Base-by-base conservation (phyloP, 2,797 vertebrate genomes). In the Pyrocephalus nanus region DNA sequence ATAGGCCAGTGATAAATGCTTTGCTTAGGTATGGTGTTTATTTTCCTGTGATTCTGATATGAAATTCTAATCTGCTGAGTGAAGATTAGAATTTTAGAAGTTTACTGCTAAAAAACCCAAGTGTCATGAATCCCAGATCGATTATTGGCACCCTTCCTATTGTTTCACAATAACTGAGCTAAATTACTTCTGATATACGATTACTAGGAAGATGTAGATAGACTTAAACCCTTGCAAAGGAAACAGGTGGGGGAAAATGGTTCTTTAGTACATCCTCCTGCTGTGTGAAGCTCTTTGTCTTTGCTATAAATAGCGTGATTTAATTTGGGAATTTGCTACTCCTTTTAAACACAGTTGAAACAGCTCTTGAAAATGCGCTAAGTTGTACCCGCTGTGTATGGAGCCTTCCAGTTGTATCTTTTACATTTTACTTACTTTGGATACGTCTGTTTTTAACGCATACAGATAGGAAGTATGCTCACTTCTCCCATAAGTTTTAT, bases 201-300 rank as follows among this genome's bases (percentile, higher is more conserved):
- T 91, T 75, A n/a, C 58, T 69, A 62, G 62, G 36, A 74, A 91
- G 48, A 26, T 75, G 34, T 2, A 43, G 87, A n/a, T 42, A 70
- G 36, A 23, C 42, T 81, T 60, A 78, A 93, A 83, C 40, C 22
- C 42, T 88, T 48, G 62, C 22, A 43, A 71, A 84, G 88, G 81
- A 83, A 65, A 92, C 61, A 75, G 72, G 92, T 93, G 79, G 58
- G 55, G 22, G 2, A 0, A 74, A 65, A 78, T 19, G 1, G n/a
- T 85, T 81, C 85, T 90, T 73, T 26, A 66, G 40, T 70, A 36
- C 47, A 58, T 88, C 87, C 32, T 93, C 76, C 89, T 86, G 80
- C 92, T 90, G 88, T 27, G 88, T 78, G 70, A 55, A 71, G 58
- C 71, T 79, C 95, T 96, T 95, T 96, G 93, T 94, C 80, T 95